These are phyloP conservation scores for Rhynchophorus ferrugineus DNA, from an alignment of 1,140 invertebrate species.

Conservation along the genomic window DNA sequence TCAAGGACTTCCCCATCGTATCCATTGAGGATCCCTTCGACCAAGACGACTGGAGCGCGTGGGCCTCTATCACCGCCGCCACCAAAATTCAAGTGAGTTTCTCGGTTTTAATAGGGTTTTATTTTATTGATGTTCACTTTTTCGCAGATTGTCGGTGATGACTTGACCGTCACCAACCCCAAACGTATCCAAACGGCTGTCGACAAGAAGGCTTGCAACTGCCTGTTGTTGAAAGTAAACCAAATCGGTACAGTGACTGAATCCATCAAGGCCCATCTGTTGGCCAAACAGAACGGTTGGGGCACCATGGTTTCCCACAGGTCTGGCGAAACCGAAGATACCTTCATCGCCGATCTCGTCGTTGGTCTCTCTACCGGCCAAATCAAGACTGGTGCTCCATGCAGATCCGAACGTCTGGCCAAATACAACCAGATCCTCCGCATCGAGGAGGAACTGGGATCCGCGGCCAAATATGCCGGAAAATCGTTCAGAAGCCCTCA, in stretches of 20 bases:
- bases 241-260: slow-evolving; percentile 98
- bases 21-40: slow-evolving; percentile 99
- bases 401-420: slow-evolving; percentile 93
- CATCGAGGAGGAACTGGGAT: slow-evolving; percentile 96
- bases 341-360: slow-evolving; percentile 97
- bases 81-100: slow-evolving; percentile 65
- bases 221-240: slow-evolving; percentile 94
- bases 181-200: slow-evolving; percentile 92
- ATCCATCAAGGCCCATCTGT: slow-evolving; percentile 88
- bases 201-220: slow-evolving; percentile 97
- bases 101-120: background rate
- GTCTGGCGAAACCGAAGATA: slow-evolving; percentile 97
- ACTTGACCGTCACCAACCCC: slow-evolving; percentile 89
- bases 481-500: slow-evolving; percentile 85
- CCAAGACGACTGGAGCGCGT: slow-evolving; percentile 95
- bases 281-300: slow-evolving; percentile 93
- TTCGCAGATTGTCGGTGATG: slow-evolving; percentile 81
- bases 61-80: slow-evolving; percentile 71
- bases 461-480: slow-evolving; percentile 88
- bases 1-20: slow-evolving; percentile 91
- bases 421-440: slow-evolving; percentile 99
- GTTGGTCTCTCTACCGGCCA: slow-evolving; percentile 96
- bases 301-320: slow-evolving; percentile 96
- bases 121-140: background rate
- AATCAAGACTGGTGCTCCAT: slow-evolving; percentile 98